Conservation (phyloP, 2,888 invertebrate species). For the Leucozona laternaria region DNA sequence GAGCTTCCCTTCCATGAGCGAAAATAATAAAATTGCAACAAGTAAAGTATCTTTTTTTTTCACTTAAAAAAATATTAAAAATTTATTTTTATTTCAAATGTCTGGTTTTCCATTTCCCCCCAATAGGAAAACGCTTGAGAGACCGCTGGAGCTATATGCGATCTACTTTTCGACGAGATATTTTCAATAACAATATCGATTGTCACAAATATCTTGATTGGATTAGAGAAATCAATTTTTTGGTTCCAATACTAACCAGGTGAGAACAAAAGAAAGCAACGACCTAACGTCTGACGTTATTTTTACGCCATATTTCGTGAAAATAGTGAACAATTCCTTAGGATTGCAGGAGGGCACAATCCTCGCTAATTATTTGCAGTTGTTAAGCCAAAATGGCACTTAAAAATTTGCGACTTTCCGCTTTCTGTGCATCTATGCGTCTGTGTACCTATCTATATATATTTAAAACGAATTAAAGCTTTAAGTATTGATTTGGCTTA, state of each 20-base stretch:
- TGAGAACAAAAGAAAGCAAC: too few relatives aligned
- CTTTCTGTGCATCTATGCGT: too few relatives aligned
- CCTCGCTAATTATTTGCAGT: too few relatives aligned
- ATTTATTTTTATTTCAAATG: background rate
- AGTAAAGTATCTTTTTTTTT: constrained; percentile 1
- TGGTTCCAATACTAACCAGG: background rate
- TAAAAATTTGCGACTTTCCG: too few relatives aligned
- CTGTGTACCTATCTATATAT: too few relatives aligned
- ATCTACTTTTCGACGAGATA: constrained; percentile 8
- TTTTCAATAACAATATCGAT: background rate
- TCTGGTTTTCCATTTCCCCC: background rate
- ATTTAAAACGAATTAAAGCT: too few relatives aligned
- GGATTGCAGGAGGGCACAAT: too few relatives aligned
- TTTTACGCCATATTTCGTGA: too few relatives aligned
- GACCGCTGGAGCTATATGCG: constrained; percentile 32
- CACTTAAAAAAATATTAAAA: background rate
- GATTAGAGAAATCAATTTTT: background rate
- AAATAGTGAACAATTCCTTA: too few relatives aligned
- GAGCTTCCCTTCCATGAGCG: background rate
- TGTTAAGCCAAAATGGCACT: too few relatives aligned
- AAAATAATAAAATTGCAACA: constrained; percentile 6
- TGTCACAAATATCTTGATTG: background rate
- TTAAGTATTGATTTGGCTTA: too few relatives aligned
- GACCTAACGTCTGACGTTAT: too few relatives aligned
- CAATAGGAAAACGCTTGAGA: constrained; percentile 16